Evolutionary conservation across 92 coral and sea anemone genomes (phyloP).

Genomic region (Porites divaricata): DNA sequence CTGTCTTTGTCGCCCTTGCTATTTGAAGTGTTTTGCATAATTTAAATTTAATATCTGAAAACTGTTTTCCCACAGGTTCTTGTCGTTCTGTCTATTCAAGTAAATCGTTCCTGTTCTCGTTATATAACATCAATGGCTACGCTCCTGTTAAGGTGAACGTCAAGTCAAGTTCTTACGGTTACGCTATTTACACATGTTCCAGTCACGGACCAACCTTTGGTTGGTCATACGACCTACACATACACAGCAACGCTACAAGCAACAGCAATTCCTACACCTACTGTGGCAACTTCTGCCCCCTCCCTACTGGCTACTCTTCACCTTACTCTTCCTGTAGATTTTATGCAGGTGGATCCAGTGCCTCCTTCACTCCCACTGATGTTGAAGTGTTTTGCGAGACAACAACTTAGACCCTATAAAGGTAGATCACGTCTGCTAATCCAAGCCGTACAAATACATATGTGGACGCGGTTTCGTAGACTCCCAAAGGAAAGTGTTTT

Average conservation of each 20-base stretch:
- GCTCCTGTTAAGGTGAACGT: neutral
- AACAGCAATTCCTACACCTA: neutral
- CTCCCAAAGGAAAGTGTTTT: no score
- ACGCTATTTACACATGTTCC: neutral
- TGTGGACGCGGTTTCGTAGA: no score
- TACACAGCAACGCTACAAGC: neutral
- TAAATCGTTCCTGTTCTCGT: neutral
- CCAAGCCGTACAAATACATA: no score
- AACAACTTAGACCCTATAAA: neutral
- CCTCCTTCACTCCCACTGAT: neutral
- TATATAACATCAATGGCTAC: neutral
- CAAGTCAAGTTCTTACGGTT: neutral
- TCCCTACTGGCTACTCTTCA: neutral
- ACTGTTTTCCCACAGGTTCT: neutral
- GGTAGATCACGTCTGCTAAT: no score
- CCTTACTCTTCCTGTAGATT: neutral
- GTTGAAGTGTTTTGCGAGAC: neutral
- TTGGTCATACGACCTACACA: neutral
- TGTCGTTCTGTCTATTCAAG: neutral
- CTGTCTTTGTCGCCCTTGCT: no score
- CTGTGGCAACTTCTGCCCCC: neutral
- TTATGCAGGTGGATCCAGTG: neutral
- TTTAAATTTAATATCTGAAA: neutral
- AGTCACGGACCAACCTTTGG: neutral
- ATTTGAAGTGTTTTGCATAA: no score